Evolutionary conservation across 2,888 invertebrate genomes (phyloP), one percentile per base, ranked within the genome.

Genomic region (Acanthococcus lagerstroemiae): DNA sequence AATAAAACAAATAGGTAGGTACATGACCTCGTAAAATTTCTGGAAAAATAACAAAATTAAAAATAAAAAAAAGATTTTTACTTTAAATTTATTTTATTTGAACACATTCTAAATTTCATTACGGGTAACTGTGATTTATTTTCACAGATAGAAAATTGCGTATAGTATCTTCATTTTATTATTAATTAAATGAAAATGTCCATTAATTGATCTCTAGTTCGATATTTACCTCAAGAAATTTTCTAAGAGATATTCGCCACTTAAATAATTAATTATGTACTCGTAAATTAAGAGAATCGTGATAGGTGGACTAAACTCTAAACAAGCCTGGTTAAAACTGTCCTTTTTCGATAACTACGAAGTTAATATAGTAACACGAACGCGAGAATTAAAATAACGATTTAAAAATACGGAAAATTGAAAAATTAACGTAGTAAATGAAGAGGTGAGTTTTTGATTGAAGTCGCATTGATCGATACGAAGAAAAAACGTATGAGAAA

Each of bases 371-470:
- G 26, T 26, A 45, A 58, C 22, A 58, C 44, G 26, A 58, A 45
- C 22, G 26, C 9, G 4, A 19, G n/a, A n/a, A n/a, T n/a, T n/a
- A 57, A 58, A 58, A 44, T 4, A 21, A 57, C 37, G 37, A 30
- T 37, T 37, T 37, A 57, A 57, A 57, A 56, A 37, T 37, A 24
- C n/a, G 37, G 17, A 17, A 30, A 37, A 37, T 12, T 27, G 30
- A 55, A 44, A 57, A 57, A 15, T 37, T 37, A 37, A 37, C 37
- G 3, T 15, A 19, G 21, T 46, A 57, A 37, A 57, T 25, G n/a
- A 46, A 25, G 46, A 46, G 58, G 58, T 58, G 46, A 46, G 58
- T 63, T 60, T 60, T 63, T 63, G 63, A 63, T 63, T 63, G 63
- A 63, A 50, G 27, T 63, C 63, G 52, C 63, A 48, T 54, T 48